phyloP scores from a whole-genome alignment of 2,888 invertebrate genomes.

The Agrotis ipsilon region DNA sequence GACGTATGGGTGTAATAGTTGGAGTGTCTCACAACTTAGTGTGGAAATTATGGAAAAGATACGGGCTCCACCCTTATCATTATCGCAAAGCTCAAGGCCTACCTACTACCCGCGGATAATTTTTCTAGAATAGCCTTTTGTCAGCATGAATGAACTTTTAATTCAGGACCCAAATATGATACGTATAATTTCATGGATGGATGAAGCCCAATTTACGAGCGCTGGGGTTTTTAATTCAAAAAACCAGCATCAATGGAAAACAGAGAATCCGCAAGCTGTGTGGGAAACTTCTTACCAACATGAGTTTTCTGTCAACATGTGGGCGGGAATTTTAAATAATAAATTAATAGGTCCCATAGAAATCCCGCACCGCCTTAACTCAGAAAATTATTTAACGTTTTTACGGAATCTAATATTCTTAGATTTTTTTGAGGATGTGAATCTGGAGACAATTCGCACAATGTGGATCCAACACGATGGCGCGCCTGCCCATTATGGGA shows the following conservation, averaged over 20 bases:
- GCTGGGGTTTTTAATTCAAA: conserved; percentile 8
- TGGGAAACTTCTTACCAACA: conserved; percentile 31
- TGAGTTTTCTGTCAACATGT: conserved; percentile 44
- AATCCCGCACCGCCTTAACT: not conserved
- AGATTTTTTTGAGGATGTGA: conserved; percentile 10
- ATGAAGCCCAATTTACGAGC: conserved; percentile 13
- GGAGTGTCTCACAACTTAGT: conserved; percentile 31
- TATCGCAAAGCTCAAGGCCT: conserved; percentile 27
- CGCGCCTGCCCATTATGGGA: conserved; percentile 44
- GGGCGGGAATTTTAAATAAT: conserved; percentile 41
- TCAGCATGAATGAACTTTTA: conserved; percentile 8
- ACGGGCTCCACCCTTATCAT: conserved; percentile 39
- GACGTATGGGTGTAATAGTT: conserved; percentile 18
- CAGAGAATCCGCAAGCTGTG: conserved; percentile 13
- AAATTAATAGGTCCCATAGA: conserved; percentile 35
- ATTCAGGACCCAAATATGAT: conserved; percentile 3
- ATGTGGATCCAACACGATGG: conserved; percentile 43
- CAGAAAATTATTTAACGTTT: not conserved
- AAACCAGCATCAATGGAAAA: conserved; percentile 38
- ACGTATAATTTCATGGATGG: conserved; percentile 8
- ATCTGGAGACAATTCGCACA: conserved; percentile 1
- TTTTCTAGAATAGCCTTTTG: not conserved
- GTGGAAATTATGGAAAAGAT: conserved; percentile 26
- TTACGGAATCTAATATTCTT: not conserved
- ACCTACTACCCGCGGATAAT: conserved; percentile 16